Base-by-base conservation (phyloP, 2,797 vertebrate genomes). In the Kryptopterus vitreolus region DNA sequence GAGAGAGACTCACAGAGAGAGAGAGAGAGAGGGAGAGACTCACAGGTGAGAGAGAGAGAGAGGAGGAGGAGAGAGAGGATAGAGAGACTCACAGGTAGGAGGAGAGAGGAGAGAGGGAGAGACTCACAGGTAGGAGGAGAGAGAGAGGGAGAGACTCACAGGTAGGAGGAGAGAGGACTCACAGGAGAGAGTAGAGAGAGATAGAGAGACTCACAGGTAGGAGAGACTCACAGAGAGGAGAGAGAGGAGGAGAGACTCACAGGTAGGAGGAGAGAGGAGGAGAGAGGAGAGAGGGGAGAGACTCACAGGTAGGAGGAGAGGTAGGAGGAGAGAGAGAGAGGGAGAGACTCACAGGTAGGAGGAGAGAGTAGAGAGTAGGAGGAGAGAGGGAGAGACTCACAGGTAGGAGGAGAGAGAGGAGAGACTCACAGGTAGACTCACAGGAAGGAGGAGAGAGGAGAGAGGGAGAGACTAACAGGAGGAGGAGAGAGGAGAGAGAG, bases 251-350 rank as follows among this genome's bases (percentile, higher is more conserved):
- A 55, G 2, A 55, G 38, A 80, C 84, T 84, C 73, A 94, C 93
- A 43, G 93, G 93, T 3, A 96, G 87, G 71, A 99, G 90, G 0
- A 93, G 86, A 69, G 89, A 61, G 35, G 92, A 92, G 58, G 98
- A 99, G 89, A 93, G 94, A 50, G 93, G 91, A 1, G 96, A n/a
- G n/a, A n/a, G n/a, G n/a, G n/a, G 43, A 69, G 0, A 69, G 31
- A 82, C 84, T 85, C 74, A 94, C 93, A 24, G 93, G 93, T 3
- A 96, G 87, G 70, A 99, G 90, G 0, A 93, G 86, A 65, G 89
- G n/a, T n/a, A 59, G 35, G 93, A 92, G 61, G n/a, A 7, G 38
- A 43, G 38, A 43, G 38, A 8, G 38, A 7, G 38, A 92, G 57
- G 26, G 57, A 58, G n/a, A 31, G 59, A 33, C 1, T 16, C 26